Evolutionary conservation across 1,140 invertebrate genomes (phyloP).

Genomic region (Zaprionus gabonicus): DNA sequence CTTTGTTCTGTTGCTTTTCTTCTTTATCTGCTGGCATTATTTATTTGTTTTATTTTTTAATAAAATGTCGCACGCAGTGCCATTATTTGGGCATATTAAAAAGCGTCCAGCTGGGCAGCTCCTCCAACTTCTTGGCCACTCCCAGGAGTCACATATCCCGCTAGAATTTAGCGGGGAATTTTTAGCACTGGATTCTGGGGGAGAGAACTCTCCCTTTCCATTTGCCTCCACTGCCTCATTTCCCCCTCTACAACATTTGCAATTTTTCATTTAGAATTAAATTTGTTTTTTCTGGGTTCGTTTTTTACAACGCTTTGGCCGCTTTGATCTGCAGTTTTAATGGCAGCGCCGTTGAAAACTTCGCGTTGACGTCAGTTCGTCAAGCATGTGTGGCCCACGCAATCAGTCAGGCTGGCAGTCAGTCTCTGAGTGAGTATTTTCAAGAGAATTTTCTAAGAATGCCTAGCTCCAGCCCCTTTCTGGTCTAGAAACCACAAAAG

Average conservation of each 20-base stretch:
- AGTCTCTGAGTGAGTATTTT: not conserved
- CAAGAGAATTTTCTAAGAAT: not conserved
- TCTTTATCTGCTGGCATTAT: conserved; percentile 2
- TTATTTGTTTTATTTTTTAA: conserved; percentile 24
- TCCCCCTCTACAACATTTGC: conserved; percentile 17
- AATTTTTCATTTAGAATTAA: conserved; percentile 22
- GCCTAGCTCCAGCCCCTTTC: too few relatives aligned
- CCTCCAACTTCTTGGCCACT: not conserved
- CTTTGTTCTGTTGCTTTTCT: not conserved
- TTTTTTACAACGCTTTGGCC: not conserved
- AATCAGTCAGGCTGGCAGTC: not conserved
- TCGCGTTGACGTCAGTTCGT: conserved; percentile 16
- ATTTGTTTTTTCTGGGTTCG: conserved; percentile 10
- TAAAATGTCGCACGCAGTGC: conserved; percentile 58
- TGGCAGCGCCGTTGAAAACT: conserved; percentile 10
- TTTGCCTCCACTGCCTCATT: not conserved
- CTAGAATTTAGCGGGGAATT: not conserved
- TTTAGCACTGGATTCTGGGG: not conserved
- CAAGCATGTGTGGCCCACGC: conserved; percentile 3
- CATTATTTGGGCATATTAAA: conserved; percentile 53
- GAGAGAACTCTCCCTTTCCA: not conserved
- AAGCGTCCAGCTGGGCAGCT: conserved; percentile 48
- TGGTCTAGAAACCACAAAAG: not conserved
- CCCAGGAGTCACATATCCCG: not conserved
- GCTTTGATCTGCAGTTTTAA: conserved; percentile 29